phyloP scores from a whole-genome alignment of 1,140 invertebrate species.

The Pristionchus pacificus region DNA sequence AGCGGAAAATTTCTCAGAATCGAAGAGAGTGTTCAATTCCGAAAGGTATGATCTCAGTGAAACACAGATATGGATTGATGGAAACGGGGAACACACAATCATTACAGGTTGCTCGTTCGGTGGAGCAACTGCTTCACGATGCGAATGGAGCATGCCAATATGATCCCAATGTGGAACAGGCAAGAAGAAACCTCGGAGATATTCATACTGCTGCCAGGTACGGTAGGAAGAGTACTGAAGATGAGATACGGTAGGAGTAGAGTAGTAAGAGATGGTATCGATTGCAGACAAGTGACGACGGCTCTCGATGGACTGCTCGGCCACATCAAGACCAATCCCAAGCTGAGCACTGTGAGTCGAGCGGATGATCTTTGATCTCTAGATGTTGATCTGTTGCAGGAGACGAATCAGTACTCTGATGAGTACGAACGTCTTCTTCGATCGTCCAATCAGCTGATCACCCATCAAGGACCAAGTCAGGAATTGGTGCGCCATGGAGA shows the following conservation, averaged over 20 bases:
- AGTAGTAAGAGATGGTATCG: neutral
- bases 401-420: conserved; percentile 56
- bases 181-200: conserved; percentile 68
- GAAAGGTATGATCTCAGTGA: no score
- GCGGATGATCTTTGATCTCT: conserved; percentile 18
- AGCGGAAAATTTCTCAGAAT: no score
- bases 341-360: conserved; percentile 12
- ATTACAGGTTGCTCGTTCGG: neutral
- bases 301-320: conserved; percentile 83
- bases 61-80: no score
- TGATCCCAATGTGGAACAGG: neutral
- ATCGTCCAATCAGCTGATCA: conserved; percentile 82
- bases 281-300: conserved; percentile 72
- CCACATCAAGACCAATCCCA: conserved; percentile 71
- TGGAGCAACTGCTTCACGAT: neutral
- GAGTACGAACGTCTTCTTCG: conserved; percentile 66
- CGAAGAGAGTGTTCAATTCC: no score
- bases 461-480: conserved; percentile 65
- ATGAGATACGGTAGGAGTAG: neutral
- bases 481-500: conserved; percentile 79
- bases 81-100: no score
- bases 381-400: conserved; percentile 54
- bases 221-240: neutral
- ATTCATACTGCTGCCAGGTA: conserved; percentile 72
- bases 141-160: neutral